These are phyloP conservation scores for Caenorhabditis sp. DNA, from an alignment of 2,888 invertebrate species.

Conservation along the genomic window DNA sequence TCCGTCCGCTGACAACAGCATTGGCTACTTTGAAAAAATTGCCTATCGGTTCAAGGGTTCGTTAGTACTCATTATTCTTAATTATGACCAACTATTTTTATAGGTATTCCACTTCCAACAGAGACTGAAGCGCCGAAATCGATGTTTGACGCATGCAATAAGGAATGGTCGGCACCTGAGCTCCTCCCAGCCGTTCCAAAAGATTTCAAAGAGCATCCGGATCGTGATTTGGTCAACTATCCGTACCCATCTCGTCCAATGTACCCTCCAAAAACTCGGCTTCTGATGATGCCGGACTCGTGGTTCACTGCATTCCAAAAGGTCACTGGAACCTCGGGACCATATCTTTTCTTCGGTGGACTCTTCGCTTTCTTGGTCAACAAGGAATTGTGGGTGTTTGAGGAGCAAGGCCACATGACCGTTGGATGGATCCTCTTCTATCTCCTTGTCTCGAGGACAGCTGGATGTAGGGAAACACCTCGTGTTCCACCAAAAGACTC, in stretches of 20 bases:
- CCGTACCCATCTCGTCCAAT: constrained; percentile 88
- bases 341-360: constrained; percentile 92
- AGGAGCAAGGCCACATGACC: constrained; percentile 88
- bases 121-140: constrained; percentile 77
- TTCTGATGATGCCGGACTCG: constrained; percentile 94
- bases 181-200: constrained; percentile 80
- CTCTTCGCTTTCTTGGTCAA: constrained; percentile 91
- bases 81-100: background rate
- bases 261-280: constrained; percentile 89
- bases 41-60: constrained; percentile 62
- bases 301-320: constrained; percentile 96
- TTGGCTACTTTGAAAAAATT: constrained; percentile 60
- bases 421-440: constrained; percentile 80
- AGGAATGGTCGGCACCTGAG: constrained; percentile 79
- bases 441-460: constrained; percentile 77
- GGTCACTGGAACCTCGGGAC: constrained; percentile 93
- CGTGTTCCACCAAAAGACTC: background rate
- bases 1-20: constrained; percentile 24
- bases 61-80: background rate
- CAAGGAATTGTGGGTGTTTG: constrained; percentile 95
- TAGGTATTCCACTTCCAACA: constrained; percentile 76
- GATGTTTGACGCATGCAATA: constrained; percentile 80
- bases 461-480: constrained; percentile 72
- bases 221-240: constrained; percentile 89
- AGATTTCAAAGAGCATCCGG: constrained; percentile 85